A percentile compares a stretch with the other conserved stretches of the same genome.
Conservation (phyloP, 2,113 vertebrate species). For the Phylloscopus trochiloides region DNA sequence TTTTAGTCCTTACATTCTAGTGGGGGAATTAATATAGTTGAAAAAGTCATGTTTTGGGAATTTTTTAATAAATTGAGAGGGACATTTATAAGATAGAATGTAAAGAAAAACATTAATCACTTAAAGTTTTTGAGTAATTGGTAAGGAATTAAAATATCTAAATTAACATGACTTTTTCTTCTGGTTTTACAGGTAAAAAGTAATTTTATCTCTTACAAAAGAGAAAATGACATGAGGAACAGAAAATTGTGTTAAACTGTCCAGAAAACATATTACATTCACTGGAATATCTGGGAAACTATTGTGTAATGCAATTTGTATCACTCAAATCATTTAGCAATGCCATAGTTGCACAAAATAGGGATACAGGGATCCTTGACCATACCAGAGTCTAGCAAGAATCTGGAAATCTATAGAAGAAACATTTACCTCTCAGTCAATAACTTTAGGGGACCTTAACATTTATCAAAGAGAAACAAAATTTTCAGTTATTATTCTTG, state of each 20-base stretch:
- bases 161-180: not conserved
- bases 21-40: not conserved
- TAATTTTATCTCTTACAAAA: not conserved
- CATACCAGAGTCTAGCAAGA: not conserved
- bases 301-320: not conserved
- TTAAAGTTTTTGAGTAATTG: not conserved
- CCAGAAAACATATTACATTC: not conserved
- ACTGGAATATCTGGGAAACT: not conserved
- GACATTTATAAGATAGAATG: not conserved
- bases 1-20: not conserved
- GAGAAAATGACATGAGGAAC: not conserved
- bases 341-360: not conserved
- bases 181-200: not conserved
- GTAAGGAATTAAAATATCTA: not conserved
- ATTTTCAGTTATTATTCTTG: not conserved
- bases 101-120: not conserved
- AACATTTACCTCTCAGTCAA: not conserved
- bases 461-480: not conserved
- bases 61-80: not conserved
- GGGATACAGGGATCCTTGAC: not conserved
- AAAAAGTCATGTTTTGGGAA: accelerated
- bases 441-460: not conserved
- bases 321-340: not conserved
- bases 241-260: not conserved
- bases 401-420: not conserved